Conservation (phyloP, 1,140 invertebrate genomes). For the Leptonema lineaticorne region DNA sequence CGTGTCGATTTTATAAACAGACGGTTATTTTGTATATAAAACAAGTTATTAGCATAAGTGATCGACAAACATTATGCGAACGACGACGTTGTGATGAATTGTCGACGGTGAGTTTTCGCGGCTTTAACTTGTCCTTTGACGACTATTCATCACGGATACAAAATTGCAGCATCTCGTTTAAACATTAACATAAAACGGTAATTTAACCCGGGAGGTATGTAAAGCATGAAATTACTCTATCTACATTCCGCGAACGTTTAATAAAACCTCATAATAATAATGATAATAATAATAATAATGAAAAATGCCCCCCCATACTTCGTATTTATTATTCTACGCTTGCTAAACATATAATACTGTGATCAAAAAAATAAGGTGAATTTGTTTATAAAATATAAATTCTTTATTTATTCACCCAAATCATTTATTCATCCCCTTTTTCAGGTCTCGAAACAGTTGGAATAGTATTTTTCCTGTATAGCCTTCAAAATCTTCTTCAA, state of each 20-base stretch:
- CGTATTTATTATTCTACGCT: background rate
- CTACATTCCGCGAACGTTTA: slow-evolving; percentile 19
- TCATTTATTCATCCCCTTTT: no score
- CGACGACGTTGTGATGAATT: background rate
- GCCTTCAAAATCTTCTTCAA: no score
- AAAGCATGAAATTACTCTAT: slow-evolving; percentile 28
- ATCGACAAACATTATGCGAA: slow-evolving; percentile 21
- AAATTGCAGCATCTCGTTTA: slow-evolving; percentile 30
- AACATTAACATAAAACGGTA: slow-evolving; percentile 30
- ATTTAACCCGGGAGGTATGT: slow-evolving; percentile 30
- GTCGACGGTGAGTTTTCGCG: no score
- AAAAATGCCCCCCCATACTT: background rate
- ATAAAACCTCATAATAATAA: slow-evolving; percentile 17
- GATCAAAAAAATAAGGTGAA: no score
- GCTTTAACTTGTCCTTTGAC: slow-evolving; percentile 27
- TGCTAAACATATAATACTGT: no score
- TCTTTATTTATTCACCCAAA: no score
- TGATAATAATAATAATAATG: no score
- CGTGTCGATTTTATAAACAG: no score
- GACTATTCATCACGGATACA: slow-evolving; percentile 28
- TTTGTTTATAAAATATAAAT: no score
- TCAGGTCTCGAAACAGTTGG: no score
- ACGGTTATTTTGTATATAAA: background rate
- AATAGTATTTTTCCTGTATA: no score
- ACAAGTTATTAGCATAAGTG: slow-evolving; percentile 5